These are phyloP conservation scores for Eolophus roseicapilla DNA, from an alignment of 2,113 vertebrate genomes.

Conservation along the genomic window DNA sequence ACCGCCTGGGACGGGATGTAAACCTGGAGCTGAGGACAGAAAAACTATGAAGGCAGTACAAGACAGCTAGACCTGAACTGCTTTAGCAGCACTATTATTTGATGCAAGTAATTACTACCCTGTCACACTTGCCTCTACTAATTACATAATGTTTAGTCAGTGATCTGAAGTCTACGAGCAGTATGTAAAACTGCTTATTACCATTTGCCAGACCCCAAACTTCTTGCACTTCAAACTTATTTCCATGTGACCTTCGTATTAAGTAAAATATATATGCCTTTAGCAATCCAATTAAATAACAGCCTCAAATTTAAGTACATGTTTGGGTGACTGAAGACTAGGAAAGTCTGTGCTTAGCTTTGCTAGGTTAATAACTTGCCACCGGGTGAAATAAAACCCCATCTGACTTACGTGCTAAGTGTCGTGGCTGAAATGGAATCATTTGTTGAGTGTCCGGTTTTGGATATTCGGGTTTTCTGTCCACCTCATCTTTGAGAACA, in stretches of 20 bases:
- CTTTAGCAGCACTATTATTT: neutral
- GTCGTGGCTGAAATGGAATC: constrained; percentile 98
- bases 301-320: neutral
- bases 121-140: neutral
- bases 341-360: neutral
- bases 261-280: neutral
- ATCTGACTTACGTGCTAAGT: constrained; percentile 89
- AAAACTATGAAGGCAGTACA: neutral
- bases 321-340: neutral
- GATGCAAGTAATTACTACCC: neutral
- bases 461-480: constrained; percentile 96
- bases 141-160: neutral
- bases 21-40: constrained; percentile 84
- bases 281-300: neutral
- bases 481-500: constrained; percentile 90
- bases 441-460: constrained; percentile 98
- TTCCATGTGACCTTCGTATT: neutral
- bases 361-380: neutral
- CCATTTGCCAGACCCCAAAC: neutral
- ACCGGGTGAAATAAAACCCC: neutral
- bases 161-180: neutral
- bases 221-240: neutral
- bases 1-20: constrained; percentile 95
- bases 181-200: neutral
- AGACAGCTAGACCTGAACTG: neutral